phyloP scores from a whole-genome alignment of 2,888 invertebrate genomes.

The Hyles lineata region DNA sequence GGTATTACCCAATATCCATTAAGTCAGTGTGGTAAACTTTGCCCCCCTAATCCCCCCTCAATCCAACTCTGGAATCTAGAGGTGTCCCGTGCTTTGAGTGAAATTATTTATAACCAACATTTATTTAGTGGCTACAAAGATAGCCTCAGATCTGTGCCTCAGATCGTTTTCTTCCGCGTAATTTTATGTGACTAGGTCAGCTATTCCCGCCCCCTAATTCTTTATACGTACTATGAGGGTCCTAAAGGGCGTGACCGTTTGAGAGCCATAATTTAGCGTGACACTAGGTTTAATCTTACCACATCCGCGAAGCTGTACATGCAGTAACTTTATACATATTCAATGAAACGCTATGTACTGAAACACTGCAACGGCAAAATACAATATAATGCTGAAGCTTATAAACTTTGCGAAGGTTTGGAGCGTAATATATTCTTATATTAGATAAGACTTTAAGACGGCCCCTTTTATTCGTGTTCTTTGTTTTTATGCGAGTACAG shows the following conservation, averaged over 20 bases:
- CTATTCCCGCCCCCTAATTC: background rate
- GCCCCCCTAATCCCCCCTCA: too few species aligned
- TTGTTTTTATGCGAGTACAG: conserved; percentile 1
- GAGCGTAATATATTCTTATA: conserved; percentile 18
- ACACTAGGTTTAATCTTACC: conserved; percentile 6
- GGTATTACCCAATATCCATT: too few species aligned
- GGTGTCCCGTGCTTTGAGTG: too few species aligned
- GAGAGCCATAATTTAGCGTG: background rate
- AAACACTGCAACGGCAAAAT: conserved; percentile 30
- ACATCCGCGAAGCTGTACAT: conserved; percentile 21
- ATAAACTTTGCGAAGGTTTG: conserved; percentile 28
- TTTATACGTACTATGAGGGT: background rate
- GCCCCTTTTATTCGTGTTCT: conserved; percentile 13
- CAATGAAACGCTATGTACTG: conserved; percentile 31
- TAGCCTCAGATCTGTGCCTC: too few species aligned
- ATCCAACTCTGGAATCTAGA: too few species aligned
- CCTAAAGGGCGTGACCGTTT: background rate
- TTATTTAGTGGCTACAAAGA: too few species aligned
- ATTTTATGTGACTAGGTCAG: background rate
- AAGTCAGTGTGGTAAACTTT: too few species aligned
- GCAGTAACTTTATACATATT: conserved; percentile 34
- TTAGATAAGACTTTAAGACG: background rate
- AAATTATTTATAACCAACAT: too few species aligned
- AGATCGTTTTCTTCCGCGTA: background rate
- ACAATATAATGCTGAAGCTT: conserved; percentile 33